Base-by-base conservation (phyloP, 1,140 invertebrate genomes). In the Temnothorax longispinosus region DNA sequence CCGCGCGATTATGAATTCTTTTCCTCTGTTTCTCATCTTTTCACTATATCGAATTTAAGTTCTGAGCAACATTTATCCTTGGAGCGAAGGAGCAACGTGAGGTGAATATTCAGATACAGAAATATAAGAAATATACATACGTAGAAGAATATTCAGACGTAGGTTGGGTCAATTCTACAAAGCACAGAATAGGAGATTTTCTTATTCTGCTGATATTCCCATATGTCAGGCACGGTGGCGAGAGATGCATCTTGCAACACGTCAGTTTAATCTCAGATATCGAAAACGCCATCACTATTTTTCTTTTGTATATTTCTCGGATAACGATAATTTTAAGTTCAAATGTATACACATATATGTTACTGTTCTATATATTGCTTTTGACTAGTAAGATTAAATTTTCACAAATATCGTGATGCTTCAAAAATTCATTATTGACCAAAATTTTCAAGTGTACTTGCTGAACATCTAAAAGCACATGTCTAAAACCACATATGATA, bases 361-460 rank as follows among this genome's bases (percentile, higher is more conserved):
- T 10, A n/a, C 2, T 65, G 21, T 11, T 65, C 11, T 18, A 64
- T 7, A 7, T 21, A 21, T 18, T 60, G 7, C 32, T 62, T 89
- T 74, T 75, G 87, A 80, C 52, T 67, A 72, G 62, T 58, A 65
- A 86, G 75, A 89, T 89, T 88, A 81, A 86, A 80, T 89, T 89
- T 89, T 44, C 71, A 60, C 27, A 62, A 80, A 75, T 82, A 88
- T 76, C 62, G 52, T 56, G 86, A 89, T 72, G 69, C 88, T 89
- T 86, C 80, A 69, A 86, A 74, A 60, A 10, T 52, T 81, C 82
- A 69, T 75, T 50, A 89, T 64, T 56, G 58, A 27, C 7, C 58
- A 13, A 54, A 78, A 80, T 86, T 38, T 32, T 65, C 74, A 52
- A 69, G 21, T 27, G 13, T 18, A 27, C 65, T 27, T 27, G 0